These are phyloP conservation scores for Laticauda laticaudata DNA, from an alignment of 2,113 vertebrate species.

Conservation along the genomic window DNA sequence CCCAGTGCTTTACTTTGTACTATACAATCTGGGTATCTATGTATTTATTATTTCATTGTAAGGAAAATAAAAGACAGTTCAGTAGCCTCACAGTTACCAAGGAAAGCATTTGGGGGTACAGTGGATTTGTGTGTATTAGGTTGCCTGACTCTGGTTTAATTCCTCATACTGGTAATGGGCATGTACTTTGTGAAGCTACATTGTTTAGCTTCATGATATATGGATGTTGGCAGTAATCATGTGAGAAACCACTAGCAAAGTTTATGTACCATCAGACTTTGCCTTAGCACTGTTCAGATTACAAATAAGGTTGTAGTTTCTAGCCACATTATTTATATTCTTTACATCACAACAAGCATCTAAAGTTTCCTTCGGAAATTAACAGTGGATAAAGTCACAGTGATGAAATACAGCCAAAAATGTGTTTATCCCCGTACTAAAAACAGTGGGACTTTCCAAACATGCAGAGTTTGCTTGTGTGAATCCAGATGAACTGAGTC, in stretches of 20 bases:
- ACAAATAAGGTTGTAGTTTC: background rate
- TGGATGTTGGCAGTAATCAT: background rate
- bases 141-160: background rate
- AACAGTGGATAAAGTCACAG: background rate
- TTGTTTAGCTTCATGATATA: background rate
- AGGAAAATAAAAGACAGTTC: background rate
- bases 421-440: background rate
- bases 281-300: slow-evolving; percentile 6
- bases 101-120: background rate
- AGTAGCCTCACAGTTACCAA: background rate
- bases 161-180: background rate
- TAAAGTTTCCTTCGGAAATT: background rate
- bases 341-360: background rate
- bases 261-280: background rate
- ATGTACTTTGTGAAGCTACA: background rate
- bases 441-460: background rate
- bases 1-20: background rate
- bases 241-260: background rate
- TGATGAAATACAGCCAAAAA: background rate
- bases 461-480: background rate
- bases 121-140: background rate
- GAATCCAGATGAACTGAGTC: background rate
- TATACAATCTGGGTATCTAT: background rate
- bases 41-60: background rate
- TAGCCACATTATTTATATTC: background rate